A percentile compares a stretch with the other conserved stretches of the same genome.
Evolutionary conservation across 1,140 invertebrate genomes (phyloP).

Genomic region (Panulirus ornatus): DNA sequence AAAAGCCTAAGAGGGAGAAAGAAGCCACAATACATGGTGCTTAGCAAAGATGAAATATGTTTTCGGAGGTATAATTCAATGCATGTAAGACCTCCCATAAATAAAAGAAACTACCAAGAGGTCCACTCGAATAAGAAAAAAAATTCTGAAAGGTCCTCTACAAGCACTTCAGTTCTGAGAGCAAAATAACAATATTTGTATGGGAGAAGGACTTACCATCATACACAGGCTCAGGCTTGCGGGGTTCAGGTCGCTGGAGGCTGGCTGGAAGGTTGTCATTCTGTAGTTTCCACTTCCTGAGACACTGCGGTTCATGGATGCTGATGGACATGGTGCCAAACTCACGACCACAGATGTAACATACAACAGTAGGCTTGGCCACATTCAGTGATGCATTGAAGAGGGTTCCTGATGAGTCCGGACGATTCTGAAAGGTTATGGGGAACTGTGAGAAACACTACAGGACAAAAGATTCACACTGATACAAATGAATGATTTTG

Average conservation of each 20-base stretch:
- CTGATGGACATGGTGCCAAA: slow-evolving; percentile 85
- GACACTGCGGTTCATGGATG: slow-evolving; percentile 88
- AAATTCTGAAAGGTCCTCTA: too few species aligned
- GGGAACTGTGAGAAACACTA: too few species aligned
- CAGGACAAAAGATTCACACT: neutral
- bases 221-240: slow-evolving; percentile 82
- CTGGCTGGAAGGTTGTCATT: slow-evolving; percentile 78
- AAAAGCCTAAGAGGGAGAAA: too few species aligned
- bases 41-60: too few species aligned
- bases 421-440: slow-evolving; percentile 18
- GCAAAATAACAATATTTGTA: too few species aligned
- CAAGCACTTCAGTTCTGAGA: too few species aligned
- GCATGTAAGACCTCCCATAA: too few species aligned
- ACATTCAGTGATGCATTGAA: slow-evolving; percentile 6
- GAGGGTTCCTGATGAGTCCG: slow-evolving; percentile 1
- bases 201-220: slow-evolving; percentile 21
- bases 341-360: slow-evolving; percentile 87
- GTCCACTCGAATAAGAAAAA: too few species aligned
- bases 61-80: too few species aligned
- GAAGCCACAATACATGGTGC: too few species aligned
- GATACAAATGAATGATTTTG: neutral
- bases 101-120: too few species aligned
- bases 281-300: slow-evolving; percentile 84
- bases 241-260: slow-evolving; percentile 82
- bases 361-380: slow-evolving; percentile 78